Evolutionary conservation across 2,888 invertebrate species (phyloP).

Genomic region (Gibbula magus): DNA sequence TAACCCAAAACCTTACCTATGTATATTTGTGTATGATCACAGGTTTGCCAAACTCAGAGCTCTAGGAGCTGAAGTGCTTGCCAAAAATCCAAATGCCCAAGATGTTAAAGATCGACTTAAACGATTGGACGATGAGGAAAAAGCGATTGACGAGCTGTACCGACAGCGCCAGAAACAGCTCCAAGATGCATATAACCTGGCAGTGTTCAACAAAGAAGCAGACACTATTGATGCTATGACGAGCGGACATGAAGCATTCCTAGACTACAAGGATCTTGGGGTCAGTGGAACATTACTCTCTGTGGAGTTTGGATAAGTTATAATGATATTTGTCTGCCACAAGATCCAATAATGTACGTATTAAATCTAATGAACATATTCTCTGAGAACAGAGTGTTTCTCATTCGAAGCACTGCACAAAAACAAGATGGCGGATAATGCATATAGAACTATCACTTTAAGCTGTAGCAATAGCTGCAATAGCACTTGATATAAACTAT

Average conservation of each 20-base stretch:
- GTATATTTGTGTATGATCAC: not conserved
- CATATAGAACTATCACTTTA: too few relatives aligned
- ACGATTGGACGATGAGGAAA: constrained; percentile 84
- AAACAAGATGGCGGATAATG: too few relatives aligned
- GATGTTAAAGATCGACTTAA: constrained; percentile 83
- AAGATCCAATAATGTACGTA: too few relatives aligned
- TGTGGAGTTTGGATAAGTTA: too few relatives aligned
- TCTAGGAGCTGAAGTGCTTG: constrained; percentile 79
- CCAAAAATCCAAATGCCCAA: constrained; percentile 82
- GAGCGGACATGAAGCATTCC: constrained; percentile 93
- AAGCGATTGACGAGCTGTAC: constrained; percentile 86
- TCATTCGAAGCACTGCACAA: too few relatives aligned
- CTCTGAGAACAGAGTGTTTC: too few relatives aligned
- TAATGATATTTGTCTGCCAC: too few relatives aligned
- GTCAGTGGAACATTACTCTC: constrained; percentile 77
- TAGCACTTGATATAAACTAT: too few relatives aligned
- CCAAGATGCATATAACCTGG: constrained; percentile 90
- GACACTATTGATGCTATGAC: constrained; percentile 97
- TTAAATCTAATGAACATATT: too few relatives aligned
- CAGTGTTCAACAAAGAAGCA: constrained; percentile 94
- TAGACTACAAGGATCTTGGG: constrained; percentile 91
- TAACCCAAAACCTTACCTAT: too few relatives aligned
- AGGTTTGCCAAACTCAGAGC: constrained; percentile 70
- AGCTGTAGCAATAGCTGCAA: too few relatives aligned
- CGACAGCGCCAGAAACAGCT: constrained; percentile 89